Percentiles rank a stretch among this genome's conserved stretches.
phyloP scores from a whole-genome alignment of 2,113 vertebrate genomes.

The Pituophis catenifer region DNA sequence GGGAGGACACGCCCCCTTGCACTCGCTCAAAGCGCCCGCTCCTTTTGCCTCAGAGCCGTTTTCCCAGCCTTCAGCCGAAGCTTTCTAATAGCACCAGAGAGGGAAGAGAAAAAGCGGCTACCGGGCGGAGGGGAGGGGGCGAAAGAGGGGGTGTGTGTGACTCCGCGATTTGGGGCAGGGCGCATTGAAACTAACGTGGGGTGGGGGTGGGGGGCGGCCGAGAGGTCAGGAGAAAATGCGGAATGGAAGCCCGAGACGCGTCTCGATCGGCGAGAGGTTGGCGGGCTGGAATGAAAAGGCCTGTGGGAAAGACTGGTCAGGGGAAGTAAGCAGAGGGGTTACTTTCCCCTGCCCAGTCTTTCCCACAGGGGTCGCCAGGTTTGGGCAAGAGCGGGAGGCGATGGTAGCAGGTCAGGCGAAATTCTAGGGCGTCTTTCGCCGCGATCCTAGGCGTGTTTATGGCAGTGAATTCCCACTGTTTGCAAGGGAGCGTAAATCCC shows the following conservation, averaged over 20 bases:
- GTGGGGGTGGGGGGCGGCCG: too few relatives aligned
- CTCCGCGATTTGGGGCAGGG: background rate
- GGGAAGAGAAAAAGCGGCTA: background rate
- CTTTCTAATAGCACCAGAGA: background rate
- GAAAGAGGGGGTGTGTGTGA: too few relatives aligned
- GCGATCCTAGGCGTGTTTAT: background rate
- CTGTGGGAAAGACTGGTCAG: background rate
- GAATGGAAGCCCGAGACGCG: background rate
- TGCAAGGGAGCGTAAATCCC: background rate
- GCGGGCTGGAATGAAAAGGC: background rate
- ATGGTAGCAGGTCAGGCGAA: background rate
- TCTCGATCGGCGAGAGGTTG: background rate
- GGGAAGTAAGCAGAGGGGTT: background rate
- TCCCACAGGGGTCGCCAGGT: too few relatives aligned
- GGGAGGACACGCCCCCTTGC: background rate
- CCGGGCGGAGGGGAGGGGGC: background rate
- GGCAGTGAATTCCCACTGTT: background rate
- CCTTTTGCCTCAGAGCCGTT: background rate
- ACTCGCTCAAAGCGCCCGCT: accelerated
- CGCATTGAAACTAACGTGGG: background rate
- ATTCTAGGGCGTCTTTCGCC: background rate
- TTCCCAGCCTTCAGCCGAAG: too few relatives aligned
- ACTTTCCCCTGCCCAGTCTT: too few relatives aligned
- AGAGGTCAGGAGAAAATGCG: background rate
- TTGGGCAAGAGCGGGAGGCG: background rate